Evolutionary conservation across 2,797 vertebrate genomes (phyloP), one percentile per base, ranked within the genome.

Genomic region (Gadopsis bispinosus): DNA sequence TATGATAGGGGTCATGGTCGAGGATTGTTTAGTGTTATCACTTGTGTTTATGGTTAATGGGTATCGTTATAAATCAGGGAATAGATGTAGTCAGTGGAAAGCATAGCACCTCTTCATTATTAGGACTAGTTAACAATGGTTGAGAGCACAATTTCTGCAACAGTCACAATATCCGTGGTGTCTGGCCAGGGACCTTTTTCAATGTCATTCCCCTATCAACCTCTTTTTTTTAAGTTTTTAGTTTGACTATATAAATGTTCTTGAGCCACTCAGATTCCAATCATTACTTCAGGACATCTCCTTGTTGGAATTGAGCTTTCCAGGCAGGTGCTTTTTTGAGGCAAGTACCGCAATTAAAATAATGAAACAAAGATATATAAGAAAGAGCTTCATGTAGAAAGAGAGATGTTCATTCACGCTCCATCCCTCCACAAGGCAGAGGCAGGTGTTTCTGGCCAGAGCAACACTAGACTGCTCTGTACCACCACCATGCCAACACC

Each of bases 401-500:
- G 7, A 78, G 13, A 72, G 53, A 58, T 60, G 53, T 66, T 55
- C 37, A 54, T 73, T 72, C 41, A 62, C 12, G 41, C 54, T 64
- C 29, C 5, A 73, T 63, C 61, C n/a, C 5, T 76, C 16, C 33
- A 43, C 73, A 72, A 81, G 60, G 81, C 66, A 73, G 75, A 77
- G 66, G 41, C 37, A 56, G 77, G 73, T 79, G 79, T 87, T 84
- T 14, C 56, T 68, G 56, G 79, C 56, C 77, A 51, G 51, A 79
- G 55, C 17, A 66, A 77, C 69, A 71, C 35, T 39, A 67, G 64
- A 41, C 55, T 71, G 37, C 55, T 85, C 81, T 63, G 65, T 26
- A 9, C 16, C 22, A 45, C 67, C 70, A 43, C 53, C 73, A 63
- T 68, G 81, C 88, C 88, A 92, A 75, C 26, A 77, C 79, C 76